Base-by-base conservation (phyloP, 2,113 vertebrate species). In the Chascanopsetta lugubris region DNA sequence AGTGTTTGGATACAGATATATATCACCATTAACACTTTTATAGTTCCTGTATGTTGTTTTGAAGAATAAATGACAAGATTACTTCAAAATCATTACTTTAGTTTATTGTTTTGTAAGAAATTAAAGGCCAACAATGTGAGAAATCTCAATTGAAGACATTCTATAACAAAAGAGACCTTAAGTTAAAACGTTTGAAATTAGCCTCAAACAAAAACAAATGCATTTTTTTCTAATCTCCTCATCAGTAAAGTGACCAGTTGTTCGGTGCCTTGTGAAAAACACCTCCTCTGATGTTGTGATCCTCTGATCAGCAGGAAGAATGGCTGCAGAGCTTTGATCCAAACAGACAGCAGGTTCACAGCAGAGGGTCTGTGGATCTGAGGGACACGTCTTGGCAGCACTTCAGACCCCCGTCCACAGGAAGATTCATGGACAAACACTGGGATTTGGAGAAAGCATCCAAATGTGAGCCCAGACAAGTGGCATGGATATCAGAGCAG, bases 271-370 rank as follows among this genome's bases (percentile, higher is more conserved):
- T 36, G 11, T 36, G 34, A 36, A 36, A 36, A 36, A 36, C 34
- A 15, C 6, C 4, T 38, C 34, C 12, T 36, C 22, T 63, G 18
- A 34, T 26, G 55, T 24, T 45, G 32, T 24, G 29, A 57, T 60
- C 34, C 32, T 47, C 40, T 43, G 59, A 72, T 46, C 66, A 72
- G 42, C 36, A 57, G 43, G 32, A 22, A 56, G 9, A 11, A 21
- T 0, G 18, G 42, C 61, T 77, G 17, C 21, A 72, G 63, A 48
- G 34, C 36, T 22, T 18, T 38, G 9, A 27, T 68, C 74, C 60
- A 77, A 71, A 45, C 53, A 55, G 45, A 64, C 30, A 17, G 29
- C 46, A n/a, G n/a, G n/a, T 72, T 57, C 48, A 46, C 26, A 49
- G 40, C 48, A 46, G 32, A 49, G 40, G n/a, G 62, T 72, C 38